phyloP scores from a whole-genome alignment of 2,797 vertebrate species.

The Furcifer pardalis region DNA sequence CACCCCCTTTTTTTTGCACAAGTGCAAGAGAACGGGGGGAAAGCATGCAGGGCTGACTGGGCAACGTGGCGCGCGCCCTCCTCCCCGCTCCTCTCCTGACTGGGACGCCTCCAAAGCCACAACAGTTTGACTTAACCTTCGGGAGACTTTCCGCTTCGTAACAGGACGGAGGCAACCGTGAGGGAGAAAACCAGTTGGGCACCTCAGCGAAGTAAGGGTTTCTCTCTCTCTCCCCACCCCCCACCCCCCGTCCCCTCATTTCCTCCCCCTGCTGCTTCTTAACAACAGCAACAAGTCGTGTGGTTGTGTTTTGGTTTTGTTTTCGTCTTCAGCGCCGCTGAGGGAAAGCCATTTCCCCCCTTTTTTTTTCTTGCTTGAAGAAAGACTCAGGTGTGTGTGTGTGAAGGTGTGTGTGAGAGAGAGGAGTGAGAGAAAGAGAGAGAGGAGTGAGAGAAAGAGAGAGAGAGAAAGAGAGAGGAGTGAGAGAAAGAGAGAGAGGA shows the following conservation, averaged over 20 bases:
- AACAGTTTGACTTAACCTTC: constrained; percentile 41
- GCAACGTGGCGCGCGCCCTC: not conserved
- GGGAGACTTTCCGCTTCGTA: constrained; percentile 23
- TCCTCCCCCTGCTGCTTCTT: no score
- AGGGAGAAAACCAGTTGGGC: constrained; percentile 36
- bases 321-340: not conserved
- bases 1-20: no score
- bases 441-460: constrained; percentile 64
- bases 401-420: no score
- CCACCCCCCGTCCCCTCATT: no score
- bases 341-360: constrained; percentile 35
- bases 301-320: no score
- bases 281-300: not conserved
- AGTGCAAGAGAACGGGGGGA: constrained; percentile 37
- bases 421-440: not conserved
- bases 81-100: not conserved
- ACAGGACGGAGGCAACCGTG: not conserved
- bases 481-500: no score
- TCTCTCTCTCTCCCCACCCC: no score
- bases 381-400: constrained; percentile 14
- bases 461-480: not conserved
- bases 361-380: constrained; percentile 44
- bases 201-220: constrained; percentile 20
- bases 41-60: not conserved
- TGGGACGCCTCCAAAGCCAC: no score